Evolutionary conservation across 2,797 vertebrate species (phyloP).

Genomic region (Poecilia velifera): DNA sequence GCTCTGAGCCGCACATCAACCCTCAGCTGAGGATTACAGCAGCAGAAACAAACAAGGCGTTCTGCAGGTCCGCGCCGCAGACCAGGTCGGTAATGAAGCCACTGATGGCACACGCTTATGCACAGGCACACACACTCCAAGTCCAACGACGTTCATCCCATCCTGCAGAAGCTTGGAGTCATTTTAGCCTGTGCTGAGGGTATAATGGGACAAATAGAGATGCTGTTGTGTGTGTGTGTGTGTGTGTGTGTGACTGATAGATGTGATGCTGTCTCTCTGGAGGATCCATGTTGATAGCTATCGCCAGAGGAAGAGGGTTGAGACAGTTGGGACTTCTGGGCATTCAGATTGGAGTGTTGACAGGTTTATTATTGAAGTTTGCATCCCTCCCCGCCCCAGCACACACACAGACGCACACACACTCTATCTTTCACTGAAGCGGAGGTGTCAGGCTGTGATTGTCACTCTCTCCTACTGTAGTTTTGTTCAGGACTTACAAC

Average conservation of each 20-base stretch:
- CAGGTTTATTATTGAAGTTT: slow-evolving; percentile 77
- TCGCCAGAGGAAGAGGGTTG: slow-evolving; percentile 57
- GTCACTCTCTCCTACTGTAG: slow-evolving; percentile 45
- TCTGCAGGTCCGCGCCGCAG: slow-evolving; percentile 51
- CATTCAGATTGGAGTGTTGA: slow-evolving; percentile 74
- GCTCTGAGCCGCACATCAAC: slow-evolving; percentile 54
- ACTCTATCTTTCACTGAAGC: slow-evolving; percentile 36
- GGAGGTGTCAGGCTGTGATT: slow-evolving; percentile 50
- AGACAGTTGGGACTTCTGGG: slow-evolving; percentile 67
- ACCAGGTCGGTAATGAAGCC: slow-evolving; percentile 55
- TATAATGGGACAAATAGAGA: slow-evolving; percentile 71
- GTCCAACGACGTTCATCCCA: slow-evolving; percentile 23
- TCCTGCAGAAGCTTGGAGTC: slow-evolving; percentile 47
- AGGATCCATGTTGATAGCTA: slow-evolving; percentile 64
- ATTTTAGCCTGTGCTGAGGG: slow-evolving; percentile 67
- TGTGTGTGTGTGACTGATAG: slow-evolving; percentile 55
- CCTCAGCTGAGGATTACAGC: slow-evolving; percentile 63
- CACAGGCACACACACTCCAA: slow-evolving; percentile 32
- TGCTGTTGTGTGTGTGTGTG: slow-evolving; percentile 27
- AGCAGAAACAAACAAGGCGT: slow-evolving; percentile 54
- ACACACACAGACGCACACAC: background rate
- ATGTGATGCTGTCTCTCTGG: slow-evolving; percentile 72
- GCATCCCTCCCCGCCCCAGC: background rate
- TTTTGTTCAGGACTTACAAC: slow-evolving; percentile 55
- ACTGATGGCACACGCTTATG: slow-evolving; percentile 38